These are phyloP conservation scores for Parauchenoglanis punctatus DNA, from an alignment of 2,797 vertebrate genomes.

Conservation along the genomic window DNA sequence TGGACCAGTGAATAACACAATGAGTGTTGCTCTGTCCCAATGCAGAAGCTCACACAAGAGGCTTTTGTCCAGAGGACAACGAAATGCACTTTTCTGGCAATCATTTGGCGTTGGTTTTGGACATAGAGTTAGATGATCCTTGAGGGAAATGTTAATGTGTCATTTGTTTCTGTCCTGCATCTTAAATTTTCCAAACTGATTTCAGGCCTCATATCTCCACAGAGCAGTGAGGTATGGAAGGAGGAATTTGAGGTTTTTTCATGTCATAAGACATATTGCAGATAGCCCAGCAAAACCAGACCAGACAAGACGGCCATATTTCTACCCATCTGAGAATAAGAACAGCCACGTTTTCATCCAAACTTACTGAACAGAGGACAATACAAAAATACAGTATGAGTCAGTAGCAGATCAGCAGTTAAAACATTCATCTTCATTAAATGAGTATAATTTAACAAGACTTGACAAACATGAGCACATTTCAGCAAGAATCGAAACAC, in stretches of 20 bases:
- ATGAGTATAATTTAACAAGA: not conserved
- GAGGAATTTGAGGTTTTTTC: not conserved
- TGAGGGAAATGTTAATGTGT: constrained; percentile 9
- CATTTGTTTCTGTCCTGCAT: not conserved
- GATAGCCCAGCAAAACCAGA: constrained; percentile 40
- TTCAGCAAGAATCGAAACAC: not conserved
- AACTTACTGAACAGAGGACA: not conserved
- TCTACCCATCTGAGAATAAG: constrained; percentile 37
- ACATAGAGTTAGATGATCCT: not conserved
- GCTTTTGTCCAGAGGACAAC: constrained; percentile 38
- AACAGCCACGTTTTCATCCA: constrained; percentile 14
- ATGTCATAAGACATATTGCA: constrained; percentile 30
- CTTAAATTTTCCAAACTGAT: not conserved
- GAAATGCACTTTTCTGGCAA: constrained; percentile 30
- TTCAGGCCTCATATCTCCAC: constrained; percentile 17
- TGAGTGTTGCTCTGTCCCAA: constrained; percentile 29
- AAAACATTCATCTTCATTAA: not conserved
- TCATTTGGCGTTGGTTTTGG: constrained; percentile 32
- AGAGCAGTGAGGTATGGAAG: constrained; percentile 8
- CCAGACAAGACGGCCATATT: not conserved
- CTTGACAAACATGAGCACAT: not conserved
- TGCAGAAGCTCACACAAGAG: constrained; percentile 38
- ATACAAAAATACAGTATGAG: not conserved
- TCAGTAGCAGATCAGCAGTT: not conserved
- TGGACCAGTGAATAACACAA: constrained; percentile 49